Percentiles rank a stretch among this genome's conserved stretches.
These are phyloP conservation scores for Hemaris fuciformis DNA, from an alignment of 2,888 invertebrate genomes.

Conservation along the genomic window DNA sequence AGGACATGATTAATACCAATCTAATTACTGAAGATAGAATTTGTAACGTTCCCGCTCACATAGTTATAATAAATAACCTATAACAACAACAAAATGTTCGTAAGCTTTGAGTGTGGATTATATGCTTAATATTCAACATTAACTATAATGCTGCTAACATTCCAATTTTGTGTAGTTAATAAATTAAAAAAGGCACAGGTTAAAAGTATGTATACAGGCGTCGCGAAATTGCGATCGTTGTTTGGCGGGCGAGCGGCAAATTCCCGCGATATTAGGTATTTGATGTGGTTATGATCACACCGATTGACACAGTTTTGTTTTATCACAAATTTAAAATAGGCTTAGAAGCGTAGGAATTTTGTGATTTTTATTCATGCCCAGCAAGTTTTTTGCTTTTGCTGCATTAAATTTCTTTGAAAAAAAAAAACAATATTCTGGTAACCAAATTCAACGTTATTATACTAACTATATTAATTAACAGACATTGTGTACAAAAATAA, in stretches of 20 bases:
- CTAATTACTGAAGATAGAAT: slow-evolving; percentile 10
- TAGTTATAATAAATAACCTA: slow-evolving; percentile 16
- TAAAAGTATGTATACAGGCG: neutral
- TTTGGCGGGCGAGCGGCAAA: slow-evolving; percentile 10
- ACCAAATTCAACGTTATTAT: too few relatives aligned
- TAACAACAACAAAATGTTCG: slow-evolving; percentile 13
- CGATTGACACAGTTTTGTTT: neutral
- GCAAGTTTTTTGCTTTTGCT: too few relatives aligned
- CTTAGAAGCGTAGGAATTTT: too few relatives aligned
- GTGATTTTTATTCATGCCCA: too few relatives aligned
- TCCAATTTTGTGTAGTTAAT: neutral
- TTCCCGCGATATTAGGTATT: slow-evolving; percentile 4
- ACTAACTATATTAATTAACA: too few relatives aligned
- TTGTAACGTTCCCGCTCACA: slow-evolving; percentile 15
- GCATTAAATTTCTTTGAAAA: too few relatives aligned
- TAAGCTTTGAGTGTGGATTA: neutral
- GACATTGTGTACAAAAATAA: neutral
- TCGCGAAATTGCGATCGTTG: neutral
- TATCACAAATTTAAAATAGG: neutral
- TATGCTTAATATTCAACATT: neutral
- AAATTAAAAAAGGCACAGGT: neutral
- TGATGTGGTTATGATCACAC: neutral
- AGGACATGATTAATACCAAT: slow-evolving; percentile 22
- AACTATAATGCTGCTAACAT: neutral
- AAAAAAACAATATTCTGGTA: too few relatives aligned